phyloP scores from a whole-genome alignment of 2,888 invertebrate species.

The Molorchus minor region DNA sequence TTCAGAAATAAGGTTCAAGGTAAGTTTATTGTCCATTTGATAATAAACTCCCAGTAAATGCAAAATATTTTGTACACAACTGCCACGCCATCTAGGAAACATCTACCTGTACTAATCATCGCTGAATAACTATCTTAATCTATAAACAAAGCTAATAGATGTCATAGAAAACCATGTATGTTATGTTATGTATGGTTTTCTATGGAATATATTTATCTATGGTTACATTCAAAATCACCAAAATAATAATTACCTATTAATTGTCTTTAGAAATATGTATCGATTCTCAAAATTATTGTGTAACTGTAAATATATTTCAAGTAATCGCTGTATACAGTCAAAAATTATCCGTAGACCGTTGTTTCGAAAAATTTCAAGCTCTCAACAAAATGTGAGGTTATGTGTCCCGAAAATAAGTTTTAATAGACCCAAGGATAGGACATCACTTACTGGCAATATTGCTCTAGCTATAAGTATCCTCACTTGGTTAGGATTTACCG shows the following conservation, averaged over 20 bases:
- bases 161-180: too few relatives aligned
- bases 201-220: too few relatives aligned
- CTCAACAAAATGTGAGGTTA: conserved; percentile 19
- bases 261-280: conserved; percentile 25
- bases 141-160: too few relatives aligned
- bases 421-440: background rate
- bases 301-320: conserved; percentile 30
- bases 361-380: background rate
- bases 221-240: too few relatives aligned
- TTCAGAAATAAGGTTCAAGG: too few relatives aligned
- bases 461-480: conserved; percentile 61
- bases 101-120: too few relatives aligned
- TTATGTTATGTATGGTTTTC: too few relatives aligned
- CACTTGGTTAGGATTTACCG: conserved; percentile 69
- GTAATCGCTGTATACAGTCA: conserved; percentile 12
- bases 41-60: too few relatives aligned
- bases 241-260: background rate
- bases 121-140: too few relatives aligned
- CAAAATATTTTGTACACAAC: too few relatives aligned
- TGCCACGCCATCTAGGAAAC: too few relatives aligned
- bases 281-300: conserved; percentile 35
- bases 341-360: conserved; percentile 3
- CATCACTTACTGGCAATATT: conserved; percentile 16
- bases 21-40: too few relatives aligned
- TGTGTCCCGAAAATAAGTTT: background rate